Conservation (phyloP, 2,113 vertebrate genomes). For the Melanocharis versteri region DNA sequence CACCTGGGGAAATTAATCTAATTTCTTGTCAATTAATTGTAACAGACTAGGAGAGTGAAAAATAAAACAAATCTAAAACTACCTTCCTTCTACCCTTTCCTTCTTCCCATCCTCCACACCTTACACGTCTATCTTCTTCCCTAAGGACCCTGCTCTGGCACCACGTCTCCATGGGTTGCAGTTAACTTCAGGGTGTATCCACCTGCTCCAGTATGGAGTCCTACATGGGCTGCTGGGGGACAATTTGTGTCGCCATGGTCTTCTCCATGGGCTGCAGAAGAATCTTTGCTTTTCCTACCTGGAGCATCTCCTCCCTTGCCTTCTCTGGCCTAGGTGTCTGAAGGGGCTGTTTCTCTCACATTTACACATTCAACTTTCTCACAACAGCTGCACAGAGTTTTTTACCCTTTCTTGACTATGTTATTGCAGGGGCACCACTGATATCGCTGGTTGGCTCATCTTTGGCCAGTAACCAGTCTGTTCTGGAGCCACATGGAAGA, state of each 20-base stretch:
- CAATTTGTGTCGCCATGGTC: neutral
- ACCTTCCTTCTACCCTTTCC: neutral
- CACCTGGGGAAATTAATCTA: neutral
- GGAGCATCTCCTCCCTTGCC: neutral
- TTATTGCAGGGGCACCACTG: neutral
- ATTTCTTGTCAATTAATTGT: neutral
- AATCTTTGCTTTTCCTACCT: neutral
- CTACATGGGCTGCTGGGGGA: fast-evolving
- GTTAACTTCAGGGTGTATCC: neutral
- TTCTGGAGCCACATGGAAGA: neutral
- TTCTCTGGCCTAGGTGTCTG: neutral
- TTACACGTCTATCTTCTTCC: neutral
- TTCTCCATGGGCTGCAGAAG: neutral
- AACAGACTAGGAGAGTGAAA: neutral
- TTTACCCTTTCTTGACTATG: neutral
- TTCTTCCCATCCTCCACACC: neutral
- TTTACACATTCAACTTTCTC: neutral
- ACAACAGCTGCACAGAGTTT: neutral
- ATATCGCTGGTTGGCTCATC: fast-evolving
- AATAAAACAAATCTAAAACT: neutral
- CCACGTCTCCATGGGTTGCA: fast-evolving
- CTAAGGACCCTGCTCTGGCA: neutral
- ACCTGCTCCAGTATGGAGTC: neutral
- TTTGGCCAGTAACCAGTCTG: neutral
- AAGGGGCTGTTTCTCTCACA: neutral